These are phyloP conservation scores for Cantharis rufa DNA, from an alignment of 2,888 invertebrate genomes.

Conservation along the genomic window DNA sequence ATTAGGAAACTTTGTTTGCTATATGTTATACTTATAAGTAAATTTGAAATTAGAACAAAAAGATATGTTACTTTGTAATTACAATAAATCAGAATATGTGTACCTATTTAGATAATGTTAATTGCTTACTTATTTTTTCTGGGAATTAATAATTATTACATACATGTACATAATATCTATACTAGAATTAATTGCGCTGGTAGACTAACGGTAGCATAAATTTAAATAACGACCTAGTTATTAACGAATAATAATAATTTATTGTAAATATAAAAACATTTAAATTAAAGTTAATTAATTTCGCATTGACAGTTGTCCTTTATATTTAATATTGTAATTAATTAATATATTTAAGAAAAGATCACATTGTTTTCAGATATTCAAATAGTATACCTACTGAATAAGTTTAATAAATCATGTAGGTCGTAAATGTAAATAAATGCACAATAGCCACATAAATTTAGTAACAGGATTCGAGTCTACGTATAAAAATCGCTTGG, in stretches of 20 bases:
- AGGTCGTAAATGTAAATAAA: slow-evolving; percentile 39
- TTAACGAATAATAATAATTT: not conserved
- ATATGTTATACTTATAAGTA: too few relatives aligned
- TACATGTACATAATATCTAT: not conserved
- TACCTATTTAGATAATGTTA: not conserved
- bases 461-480: slow-evolving; percentile 31
- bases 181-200: not conserved
- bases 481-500: slow-evolving; percentile 45
- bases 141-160: not conserved
- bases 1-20: too few relatives aligned
- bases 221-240: not conserved
- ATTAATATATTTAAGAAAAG: not conserved
- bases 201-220: not conserved
- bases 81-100: not conserved
- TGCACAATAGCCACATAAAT: slow-evolving; percentile 45
- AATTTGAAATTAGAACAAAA: too few relatives aligned
- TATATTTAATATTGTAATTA: not conserved
- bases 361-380: not conserved
- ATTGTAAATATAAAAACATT: not conserved
- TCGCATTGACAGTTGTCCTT: not conserved
- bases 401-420: slow-evolving; percentile 28
- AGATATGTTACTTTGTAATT: not conserved
- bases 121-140: not conserved
- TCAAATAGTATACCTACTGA: slow-evolving; percentile 2
- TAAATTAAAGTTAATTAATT: not conserved